A percentile compares a stretch with the other conserved stretches of the same genome.
These are phyloP conservation scores for Pteria penguin DNA, from an alignment of 2,888 invertebrate genomes.

Conservation along the genomic window DNA sequence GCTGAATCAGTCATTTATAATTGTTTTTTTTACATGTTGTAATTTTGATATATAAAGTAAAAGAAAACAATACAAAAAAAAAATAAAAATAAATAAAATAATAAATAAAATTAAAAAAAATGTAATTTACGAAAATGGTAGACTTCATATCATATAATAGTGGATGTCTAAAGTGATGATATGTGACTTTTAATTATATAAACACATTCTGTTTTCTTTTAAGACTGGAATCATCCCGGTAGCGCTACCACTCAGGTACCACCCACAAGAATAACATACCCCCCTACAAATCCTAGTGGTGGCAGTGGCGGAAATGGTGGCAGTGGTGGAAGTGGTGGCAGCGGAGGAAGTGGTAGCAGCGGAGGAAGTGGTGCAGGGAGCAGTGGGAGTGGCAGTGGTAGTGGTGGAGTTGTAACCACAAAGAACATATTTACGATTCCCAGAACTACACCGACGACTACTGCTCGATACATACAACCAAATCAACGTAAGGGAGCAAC, in stretches of 20 bases:
- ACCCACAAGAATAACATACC: background rate
- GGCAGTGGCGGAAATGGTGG: background rate
- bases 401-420: background rate
- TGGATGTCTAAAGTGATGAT: too few relatives aligned
- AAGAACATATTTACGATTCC: background rate
- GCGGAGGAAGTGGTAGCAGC: background rate
- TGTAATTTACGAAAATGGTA: too few relatives aligned
- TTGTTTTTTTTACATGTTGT: background rate
- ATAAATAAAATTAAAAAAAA: too few relatives aligned
- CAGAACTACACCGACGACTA: background rate
- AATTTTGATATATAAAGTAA: background rate
- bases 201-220: too few relatives aligned
- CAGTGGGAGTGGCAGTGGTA: background rate
- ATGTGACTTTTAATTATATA: too few relatives aligned
- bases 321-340: constrained; percentile 6
- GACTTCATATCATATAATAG: too few relatives aligned
- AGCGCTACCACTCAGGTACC: constrained; percentile 17
- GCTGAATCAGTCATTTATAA: too few relatives aligned
- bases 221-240: constrained; percentile 21
- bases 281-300: background rate
- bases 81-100: too few relatives aligned
- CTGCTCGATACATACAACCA: too few relatives aligned
- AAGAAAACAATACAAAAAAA: too few relatives aligned
- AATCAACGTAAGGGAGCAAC: too few relatives aligned
- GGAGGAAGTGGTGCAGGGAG: background rate